A percentile compares a stretch with the other conserved stretches of the same genome.
Evolutionary conservation across 2,113 vertebrate species (phyloP).

Genomic region (Promerops cafer): DNA sequence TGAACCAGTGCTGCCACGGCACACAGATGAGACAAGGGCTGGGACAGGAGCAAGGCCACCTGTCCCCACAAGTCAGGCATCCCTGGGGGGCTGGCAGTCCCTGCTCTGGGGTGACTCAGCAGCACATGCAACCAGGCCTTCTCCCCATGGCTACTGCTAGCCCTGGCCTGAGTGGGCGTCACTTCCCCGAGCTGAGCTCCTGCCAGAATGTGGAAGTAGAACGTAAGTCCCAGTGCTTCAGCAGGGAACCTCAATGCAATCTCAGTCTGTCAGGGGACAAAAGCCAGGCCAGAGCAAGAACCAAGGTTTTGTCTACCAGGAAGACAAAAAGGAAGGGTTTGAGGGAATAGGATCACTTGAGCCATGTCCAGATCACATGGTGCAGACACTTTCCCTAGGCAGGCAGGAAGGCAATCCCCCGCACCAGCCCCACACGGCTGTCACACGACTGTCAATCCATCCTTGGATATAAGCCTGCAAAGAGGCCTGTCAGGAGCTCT

Average conservation of each 20-base stretch:
- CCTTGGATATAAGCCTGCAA: not conserved
- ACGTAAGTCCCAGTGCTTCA: not conserved
- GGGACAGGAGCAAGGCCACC: not conserved
- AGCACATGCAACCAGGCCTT: not conserved
- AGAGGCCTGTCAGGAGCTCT: not conserved
- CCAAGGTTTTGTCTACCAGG: not conserved
- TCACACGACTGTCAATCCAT: not conserved
- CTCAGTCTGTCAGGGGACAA: not conserved
- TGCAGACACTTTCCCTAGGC: not conserved
- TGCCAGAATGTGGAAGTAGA: not conserved
- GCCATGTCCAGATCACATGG: not conserved
- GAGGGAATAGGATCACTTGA: not conserved
- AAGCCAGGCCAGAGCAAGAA: not conserved
- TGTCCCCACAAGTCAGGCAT: not conserved
- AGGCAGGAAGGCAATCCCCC: not conserved
- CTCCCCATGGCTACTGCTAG: not conserved
- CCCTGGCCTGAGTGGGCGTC: not conserved
- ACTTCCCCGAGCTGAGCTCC: not conserved
- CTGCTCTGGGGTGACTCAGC: not conserved
- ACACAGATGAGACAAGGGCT: not conserved
- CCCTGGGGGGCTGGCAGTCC: not conserved
- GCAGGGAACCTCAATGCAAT: not conserved
- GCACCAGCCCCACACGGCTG: not conserved
- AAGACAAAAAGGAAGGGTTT: not conserved
- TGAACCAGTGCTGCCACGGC: not conserved